Base-by-base conservation (phyloP, 2,113 vertebrate species). In the Gambusia holbrooki region DNA sequence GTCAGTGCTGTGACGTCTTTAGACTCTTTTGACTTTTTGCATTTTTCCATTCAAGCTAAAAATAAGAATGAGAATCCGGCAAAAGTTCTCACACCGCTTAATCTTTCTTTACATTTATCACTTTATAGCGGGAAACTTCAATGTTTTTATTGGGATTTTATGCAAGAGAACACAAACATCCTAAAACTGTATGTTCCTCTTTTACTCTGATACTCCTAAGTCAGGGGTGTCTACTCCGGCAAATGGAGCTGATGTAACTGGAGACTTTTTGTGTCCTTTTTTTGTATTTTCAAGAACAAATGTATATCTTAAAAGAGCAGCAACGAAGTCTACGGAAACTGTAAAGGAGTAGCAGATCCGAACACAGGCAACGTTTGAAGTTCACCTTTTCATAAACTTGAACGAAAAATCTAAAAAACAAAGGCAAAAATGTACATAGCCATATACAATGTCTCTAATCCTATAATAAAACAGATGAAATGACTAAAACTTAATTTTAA, bases 1-100 rank as follows among this genome's bases (percentile, higher is more conserved):
- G 75, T 74, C 69, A 33, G 77, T 63, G n/a, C 58, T 35, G 27
- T 68, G 71, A 70, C 71, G 68, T 63, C 28, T 79, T 82, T 30
- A 42, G 5, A 35, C 25, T 4, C 45, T 62, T 28, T 63, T n/a
- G 78, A 67, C 45, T 69, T 84, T 37, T 66, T 32, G 25, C 37
- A 79, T 82, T 70, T 71, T 64, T 42, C 2, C 63, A 35, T 66
- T 22, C 14, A 42, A 32, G 19, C 12, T 9, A 71, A 1, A n/a
- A 8, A 33, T 35, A n/a, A 58, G 35, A 37, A 37, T 37, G 10
- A 58, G 51, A 58, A 25, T 58, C 7, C 11, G 32, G 19, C 63
- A 9, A 27, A 29, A n/a, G 25, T 25, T 48, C 5, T 48, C 14
- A 48, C 14, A 6, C 22, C 25, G n/a, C 8, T 58, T 58, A 58